phyloP scores from a whole-genome alignment of 2,113 vertebrate species.

The Muntiacus muntjak region DNA sequence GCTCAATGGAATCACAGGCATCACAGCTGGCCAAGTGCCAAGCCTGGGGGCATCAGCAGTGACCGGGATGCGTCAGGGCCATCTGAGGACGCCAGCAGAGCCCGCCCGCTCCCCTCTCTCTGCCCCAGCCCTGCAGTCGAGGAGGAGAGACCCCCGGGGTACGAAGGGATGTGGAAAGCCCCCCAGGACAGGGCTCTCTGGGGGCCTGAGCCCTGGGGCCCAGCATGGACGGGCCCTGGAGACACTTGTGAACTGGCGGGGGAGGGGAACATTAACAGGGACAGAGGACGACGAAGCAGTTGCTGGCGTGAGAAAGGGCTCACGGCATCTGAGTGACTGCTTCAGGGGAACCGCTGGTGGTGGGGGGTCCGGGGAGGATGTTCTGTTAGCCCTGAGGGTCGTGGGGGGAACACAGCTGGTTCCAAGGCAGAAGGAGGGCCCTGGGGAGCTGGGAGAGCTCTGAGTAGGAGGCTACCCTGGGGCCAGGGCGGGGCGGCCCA shows the following conservation, averaged over 20 bases:
- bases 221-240: not conserved
- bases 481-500: not conserved
- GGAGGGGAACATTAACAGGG: rapidly evolving
- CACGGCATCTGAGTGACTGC: rapidly evolving
- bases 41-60: not conserved
- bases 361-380: not conserved
- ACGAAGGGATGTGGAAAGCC: not conserved
- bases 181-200: not conserved
- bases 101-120: too few relatives aligned
- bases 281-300: not conserved
- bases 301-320: rapidly evolving
- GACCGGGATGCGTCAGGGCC: rapidly evolving
- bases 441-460: not conserved
- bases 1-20: not conserved
- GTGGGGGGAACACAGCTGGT: not conserved
- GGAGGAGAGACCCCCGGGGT: not conserved
- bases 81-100: not conserved
- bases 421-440: not conserved
- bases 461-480: not conserved
- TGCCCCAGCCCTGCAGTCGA: not conserved
- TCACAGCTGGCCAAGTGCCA: rapidly evolving
- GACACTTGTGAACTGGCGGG: rapidly evolving
- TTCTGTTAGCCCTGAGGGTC: not conserved
- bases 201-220: not conserved
- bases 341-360: too few relatives aligned